Conservation (phyloP, 2,797 vertebrate genomes). For the Falco novaeseelandiae region DNA sequence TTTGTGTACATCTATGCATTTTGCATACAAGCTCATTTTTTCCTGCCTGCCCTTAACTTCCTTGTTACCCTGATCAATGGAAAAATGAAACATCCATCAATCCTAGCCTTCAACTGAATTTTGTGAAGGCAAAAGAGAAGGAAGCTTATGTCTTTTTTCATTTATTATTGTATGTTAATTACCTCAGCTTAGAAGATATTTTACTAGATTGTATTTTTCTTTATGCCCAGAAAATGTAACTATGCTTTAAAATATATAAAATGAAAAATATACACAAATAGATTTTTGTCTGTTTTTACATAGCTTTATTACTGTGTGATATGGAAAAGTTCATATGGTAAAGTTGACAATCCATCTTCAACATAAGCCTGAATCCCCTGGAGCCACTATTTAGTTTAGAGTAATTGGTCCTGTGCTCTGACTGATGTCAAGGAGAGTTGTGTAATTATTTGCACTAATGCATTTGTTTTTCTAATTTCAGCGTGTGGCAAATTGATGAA, state of each 20-base stretch:
- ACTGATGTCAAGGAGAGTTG: background rate
- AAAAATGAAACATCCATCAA: background rate
- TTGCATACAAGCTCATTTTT: background rate
- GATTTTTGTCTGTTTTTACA: background rate
- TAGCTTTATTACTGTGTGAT: background rate
- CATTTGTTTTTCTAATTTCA: slow-evolving; percentile 84
- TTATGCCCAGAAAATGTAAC: background rate
- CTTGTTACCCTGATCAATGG: background rate
- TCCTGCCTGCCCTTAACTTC: background rate
- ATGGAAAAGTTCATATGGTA: background rate
- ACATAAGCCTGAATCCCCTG: background rate
- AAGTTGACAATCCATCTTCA: background rate
- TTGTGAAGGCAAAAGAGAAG: background rate
- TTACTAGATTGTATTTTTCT: background rate
- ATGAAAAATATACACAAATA: background rate
- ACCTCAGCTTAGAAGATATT: background rate
- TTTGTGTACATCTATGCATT: background rate
- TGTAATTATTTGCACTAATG: slow-evolving; percentile 1
- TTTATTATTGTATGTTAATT: background rate
- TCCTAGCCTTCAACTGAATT: background rate
- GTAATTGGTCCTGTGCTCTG: background rate
- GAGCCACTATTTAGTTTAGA: background rate
- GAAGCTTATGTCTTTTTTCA: background rate
- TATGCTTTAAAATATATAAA: background rate
- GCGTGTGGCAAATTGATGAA: slow-evolving; percentile 99